Evolutionary conservation across 1,140 invertebrate genomes (phyloP).

Genomic region (Oreohelix idahoensis): DNA sequence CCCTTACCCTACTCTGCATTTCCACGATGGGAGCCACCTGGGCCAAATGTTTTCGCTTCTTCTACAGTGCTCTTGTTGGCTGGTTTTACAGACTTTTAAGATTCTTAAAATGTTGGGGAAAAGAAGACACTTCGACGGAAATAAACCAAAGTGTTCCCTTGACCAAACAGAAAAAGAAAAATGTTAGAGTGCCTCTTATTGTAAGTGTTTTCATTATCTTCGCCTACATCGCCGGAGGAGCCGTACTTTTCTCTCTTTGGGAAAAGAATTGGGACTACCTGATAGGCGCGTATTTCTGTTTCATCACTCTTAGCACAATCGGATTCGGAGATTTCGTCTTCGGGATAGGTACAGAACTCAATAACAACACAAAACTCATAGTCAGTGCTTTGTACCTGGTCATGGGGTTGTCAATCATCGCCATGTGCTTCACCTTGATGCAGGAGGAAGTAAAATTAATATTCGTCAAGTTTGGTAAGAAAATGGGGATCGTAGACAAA

Average conservation of each 20-base stretch:
- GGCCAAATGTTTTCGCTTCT: constrained; percentile 95
- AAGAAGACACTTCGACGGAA: too few species aligned
- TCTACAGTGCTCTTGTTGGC: constrained; percentile 79
- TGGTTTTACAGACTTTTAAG: too few species aligned
- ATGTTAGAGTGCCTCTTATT: constrained; percentile 65
- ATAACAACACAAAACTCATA: constrained; percentile 62
- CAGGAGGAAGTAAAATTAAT: constrained; percentile 87
- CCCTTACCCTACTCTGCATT: constrained; percentile 89
- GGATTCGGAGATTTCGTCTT: constrained; percentile 97
- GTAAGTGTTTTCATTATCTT: constrained; percentile 67
- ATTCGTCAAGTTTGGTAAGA: constrained; percentile 78
- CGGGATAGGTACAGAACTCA: constrained; percentile 79
- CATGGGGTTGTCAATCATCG: constrained; percentile 95
- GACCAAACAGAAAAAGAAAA: neutral
- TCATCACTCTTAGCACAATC: constrained; percentile 75
- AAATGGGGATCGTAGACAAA: constrained; percentile 46
- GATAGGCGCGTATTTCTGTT: constrained; percentile 94
- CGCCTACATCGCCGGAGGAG: constrained; percentile 69
- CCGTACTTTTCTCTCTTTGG: constrained; percentile 69
- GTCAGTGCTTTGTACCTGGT: constrained; percentile 75
- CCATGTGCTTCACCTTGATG: constrained; percentile 99
- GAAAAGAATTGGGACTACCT: constrained; percentile 87
- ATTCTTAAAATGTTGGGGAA: too few species aligned
- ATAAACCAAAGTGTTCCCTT: too few species aligned
- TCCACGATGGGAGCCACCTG: constrained; percentile 96